Conservation (phyloP, 2,888 invertebrate genomes). For the Phyllotreta cruciferae region DNA sequence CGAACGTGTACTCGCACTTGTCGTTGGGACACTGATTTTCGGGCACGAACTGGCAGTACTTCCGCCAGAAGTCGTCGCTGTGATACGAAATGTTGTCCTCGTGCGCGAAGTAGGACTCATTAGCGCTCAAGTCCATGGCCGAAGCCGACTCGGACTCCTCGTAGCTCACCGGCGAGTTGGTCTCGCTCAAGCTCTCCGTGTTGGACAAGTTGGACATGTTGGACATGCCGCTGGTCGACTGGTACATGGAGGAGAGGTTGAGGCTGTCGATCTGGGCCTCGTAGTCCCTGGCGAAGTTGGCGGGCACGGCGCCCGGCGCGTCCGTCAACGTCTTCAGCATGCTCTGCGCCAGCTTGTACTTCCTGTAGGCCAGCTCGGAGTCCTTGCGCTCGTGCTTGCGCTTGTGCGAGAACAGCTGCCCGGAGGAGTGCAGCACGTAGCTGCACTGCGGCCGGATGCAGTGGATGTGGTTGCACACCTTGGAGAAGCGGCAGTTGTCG, state of each 20-base stretch:
- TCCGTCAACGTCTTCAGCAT: constrained; percentile 67
- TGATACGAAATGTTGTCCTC: constrained; percentile 52
- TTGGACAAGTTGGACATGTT: constrained; percentile 52
- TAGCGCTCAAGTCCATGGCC: constrained; percentile 59
- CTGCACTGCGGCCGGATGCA: constrained; percentile 95
- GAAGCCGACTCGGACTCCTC: constrained; percentile 57
- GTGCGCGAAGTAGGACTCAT: constrained; percentile 53
- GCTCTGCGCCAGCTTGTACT: constrained; percentile 69
- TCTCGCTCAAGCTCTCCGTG: constrained; percentile 65
- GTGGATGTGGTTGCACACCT: constrained; percentile 97
- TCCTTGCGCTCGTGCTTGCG: constrained; percentile 96
- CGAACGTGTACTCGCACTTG: constrained; percentile 69
- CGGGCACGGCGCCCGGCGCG: constrained; percentile 60
- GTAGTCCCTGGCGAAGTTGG: constrained; percentile 61
- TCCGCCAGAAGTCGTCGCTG: constrained; percentile 66
- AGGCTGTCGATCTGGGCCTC: constrained; percentile 58
- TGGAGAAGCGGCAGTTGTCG: constrained; percentile 90
- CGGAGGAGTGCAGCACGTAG: constrained; percentile 95
- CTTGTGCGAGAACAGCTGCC: constrained; percentile 96
- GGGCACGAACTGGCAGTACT: constrained; percentile 63
- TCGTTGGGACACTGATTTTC: constrained; percentile 53
- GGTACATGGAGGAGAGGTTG: constrained; percentile 52
- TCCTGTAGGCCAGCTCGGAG: constrained; percentile 86
- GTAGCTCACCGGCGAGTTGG: constrained; percentile 63
- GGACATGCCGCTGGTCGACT: constrained; percentile 52